Evolutionary conservation across 2,888 invertebrate species (phyloP).

Genomic region (Apoda limacodes): DNA sequence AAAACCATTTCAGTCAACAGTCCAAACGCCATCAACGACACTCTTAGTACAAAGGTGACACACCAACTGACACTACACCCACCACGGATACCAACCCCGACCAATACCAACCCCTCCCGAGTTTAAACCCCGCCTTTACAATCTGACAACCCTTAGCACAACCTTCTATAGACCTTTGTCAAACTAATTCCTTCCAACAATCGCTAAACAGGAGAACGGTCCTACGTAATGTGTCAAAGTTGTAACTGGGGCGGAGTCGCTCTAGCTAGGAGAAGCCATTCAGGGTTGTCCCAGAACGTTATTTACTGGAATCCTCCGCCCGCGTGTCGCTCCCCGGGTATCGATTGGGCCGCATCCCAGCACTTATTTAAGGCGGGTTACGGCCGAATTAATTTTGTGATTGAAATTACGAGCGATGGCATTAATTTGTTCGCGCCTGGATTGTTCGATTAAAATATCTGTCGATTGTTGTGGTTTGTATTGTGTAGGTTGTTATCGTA

Average conservation of each 20-base stretch:
- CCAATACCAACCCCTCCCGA: slow-evolving; percentile 33
- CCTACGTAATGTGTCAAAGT: too few relatives aligned
- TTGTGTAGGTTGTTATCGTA: slow-evolving; percentile 15
- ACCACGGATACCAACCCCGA: slow-evolving; percentile 15
- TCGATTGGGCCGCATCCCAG: slow-evolving; percentile 58
- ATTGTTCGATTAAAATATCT: slow-evolving; percentile 46
- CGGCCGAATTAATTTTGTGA: slow-evolving; percentile 64
- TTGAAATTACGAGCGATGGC: slow-evolving; percentile 57
- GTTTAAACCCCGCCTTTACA: slow-evolving; percentile 29
- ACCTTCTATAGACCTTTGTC: too few relatives aligned
- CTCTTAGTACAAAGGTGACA: slow-evolving; percentile 14
- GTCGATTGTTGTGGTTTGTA: slow-evolving; percentile 29
- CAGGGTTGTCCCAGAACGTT: slow-evolving; percentile 36
- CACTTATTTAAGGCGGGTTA: slow-evolving; percentile 61
- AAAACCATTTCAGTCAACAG: too few relatives aligned
- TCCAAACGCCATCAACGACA: too few relatives aligned
- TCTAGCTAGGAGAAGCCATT: slow-evolving; percentile 30
- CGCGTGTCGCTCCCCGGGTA: slow-evolving; percentile 44
- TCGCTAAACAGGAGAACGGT: too few relatives aligned
- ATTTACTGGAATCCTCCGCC: slow-evolving; percentile 58
- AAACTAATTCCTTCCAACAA: too few relatives aligned
- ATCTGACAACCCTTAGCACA: too few relatives aligned
- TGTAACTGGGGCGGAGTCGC: too few relatives aligned
- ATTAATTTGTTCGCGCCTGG: slow-evolving; percentile 45
- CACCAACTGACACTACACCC: slow-evolving; percentile 24